Base-by-base conservation (phyloP, 2,888 invertebrate genomes). In the Matsumyia berberina region DNA sequence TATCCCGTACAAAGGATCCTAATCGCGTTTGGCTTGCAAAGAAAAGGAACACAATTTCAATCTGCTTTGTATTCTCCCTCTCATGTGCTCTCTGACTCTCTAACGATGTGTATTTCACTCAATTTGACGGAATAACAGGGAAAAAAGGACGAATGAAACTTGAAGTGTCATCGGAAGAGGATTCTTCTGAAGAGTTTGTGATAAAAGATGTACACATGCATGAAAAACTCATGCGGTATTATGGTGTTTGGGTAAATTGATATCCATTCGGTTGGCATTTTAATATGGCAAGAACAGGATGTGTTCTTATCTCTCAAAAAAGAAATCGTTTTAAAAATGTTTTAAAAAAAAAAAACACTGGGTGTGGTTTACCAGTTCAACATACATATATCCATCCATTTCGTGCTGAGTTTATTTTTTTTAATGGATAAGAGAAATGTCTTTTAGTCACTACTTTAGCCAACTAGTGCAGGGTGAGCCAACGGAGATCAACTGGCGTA, bases 1-100 rank as follows among this genome's bases (percentile, higher is more conserved):
- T 33, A 31, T 33, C 53, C 37, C 35, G 57, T 37, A 57, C 35
- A 57, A 57, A 57, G 37, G 37, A 37, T 57, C 35, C 17, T 57
- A 57, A 57, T 57, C 57, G 35, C 57, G 24, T 12, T 57, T 57
- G n/a, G 37, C 19, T 37, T 11, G 1, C 37, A 35, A 57, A 11
- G 19, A 37, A 37, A 19, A 12, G 57, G 37, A 55, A 35, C 37
- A 37, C 35, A 11, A 37, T 57, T 37, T 57, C 15, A n/a, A 57
- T 37, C 17, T 19, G n/a, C 37, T 57, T 35, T 35, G 35, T 35
- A 55, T 55, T 8, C 55, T 31, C 2, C 53, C 19, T 55, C 35
- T 35, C 33, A 17, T 11, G 17, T 5, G 35, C 17, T 35, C 55
- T 35, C n/a, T 7, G 5, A n/a, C n/a, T n/a, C 17, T 5, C 12